Base-by-base conservation (phyloP, 2,113 vertebrate genomes). In the Tenebrosternarchus preto region DNA sequence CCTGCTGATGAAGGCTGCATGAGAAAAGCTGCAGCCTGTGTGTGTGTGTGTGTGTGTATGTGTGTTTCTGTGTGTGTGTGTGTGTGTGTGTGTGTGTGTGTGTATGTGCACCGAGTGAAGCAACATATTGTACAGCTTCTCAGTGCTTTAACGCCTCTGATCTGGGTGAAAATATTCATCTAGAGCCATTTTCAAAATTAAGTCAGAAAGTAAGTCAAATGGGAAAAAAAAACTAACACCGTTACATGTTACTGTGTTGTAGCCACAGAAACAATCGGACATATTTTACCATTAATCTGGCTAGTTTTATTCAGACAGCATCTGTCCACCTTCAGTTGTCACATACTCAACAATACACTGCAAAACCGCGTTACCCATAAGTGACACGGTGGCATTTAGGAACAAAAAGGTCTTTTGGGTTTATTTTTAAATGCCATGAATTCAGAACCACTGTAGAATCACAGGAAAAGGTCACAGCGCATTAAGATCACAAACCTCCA, bases 401-500 rank as follows among this genome's bases (percentile, higher is more conserved):
- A 12, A n/a, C n/a, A 43, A 50, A 50, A 50, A 15, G 43, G 43
- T 9, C 12, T 12, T 29, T 63, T 31, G 9, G 33, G 27, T 17
- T 64, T 20, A 29, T 36, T n/a, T 66, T 39, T 68, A 36, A 39
- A n/a, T 39, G 19, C 31, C 31, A 39, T 20, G 16, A 5, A 33
- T 66, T 60, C n/a, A 60, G 56, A 22, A 60, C 12, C 9, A 39
- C 12, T n/a, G 39, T 43, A 50, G 46, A 72, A 57, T 19, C 64
- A 22, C 19, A n/a, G 33, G 25, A 9, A 68, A 39, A 22, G 19
- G 60, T 66, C 63, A 59, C 69, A 81, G 73, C 1, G 43, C 43
- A 50, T 50, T 84, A 84, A 86, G 84, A 74, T 82, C 68, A 79
- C 69, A 72, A 88, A 84, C 85, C 64, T 82, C 79, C 64, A 80